Percentiles rank a stretch among this genome's conserved stretches.
These are phyloP conservation scores for Polyodon spathula DNA, from an alignment of 2,113 vertebrate genomes.

Conservation along the genomic window DNA sequence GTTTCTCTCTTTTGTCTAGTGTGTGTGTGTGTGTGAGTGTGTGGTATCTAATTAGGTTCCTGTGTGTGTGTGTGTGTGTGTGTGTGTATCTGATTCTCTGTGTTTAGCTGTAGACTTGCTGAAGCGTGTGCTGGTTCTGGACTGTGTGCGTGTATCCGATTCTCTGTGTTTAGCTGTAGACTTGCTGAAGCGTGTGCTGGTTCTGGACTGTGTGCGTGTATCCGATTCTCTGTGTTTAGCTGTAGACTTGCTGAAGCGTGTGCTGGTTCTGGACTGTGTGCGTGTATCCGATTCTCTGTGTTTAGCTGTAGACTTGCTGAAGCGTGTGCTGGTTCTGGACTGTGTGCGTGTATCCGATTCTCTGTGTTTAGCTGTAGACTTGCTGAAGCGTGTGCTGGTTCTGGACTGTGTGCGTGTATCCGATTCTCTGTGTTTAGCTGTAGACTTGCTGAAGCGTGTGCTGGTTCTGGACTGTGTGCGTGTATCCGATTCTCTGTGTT, in stretches of 20 bases:
- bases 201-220: slow-evolving; percentile 71
- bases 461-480: slow-evolving; percentile 81
- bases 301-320: slow-evolving; percentile 84
- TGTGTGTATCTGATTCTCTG: background rate
- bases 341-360: slow-evolving; percentile 42
- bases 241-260: slow-evolving; percentile 85
- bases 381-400: slow-evolving; percentile 92
- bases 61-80: too few relatives aligned
- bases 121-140: slow-evolving; percentile 89
- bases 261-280: slow-evolving; percentile 89
- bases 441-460: slow-evolving; percentile 92
- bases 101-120: slow-evolving; percentile 81
- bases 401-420: slow-evolving; percentile 66
- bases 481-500: background rate
- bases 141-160: slow-evolving; percentile 53
- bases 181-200: slow-evolving; percentile 90
- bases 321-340: slow-evolving; percentile 91
- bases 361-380: slow-evolving; percentile 68
- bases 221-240: slow-evolving; percentile 45
- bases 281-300: background rate
- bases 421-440: slow-evolving; percentile 48
- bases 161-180: slow-evolving; percentile 65
- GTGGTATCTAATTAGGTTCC: too few relatives aligned
- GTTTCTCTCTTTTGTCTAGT: too few relatives aligned
- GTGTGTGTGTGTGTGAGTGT: slow-evolving; percentile 3